phyloP scores from a whole-genome alignment of 2,888 invertebrate species.

The Drosophila paramelanica region DNA sequence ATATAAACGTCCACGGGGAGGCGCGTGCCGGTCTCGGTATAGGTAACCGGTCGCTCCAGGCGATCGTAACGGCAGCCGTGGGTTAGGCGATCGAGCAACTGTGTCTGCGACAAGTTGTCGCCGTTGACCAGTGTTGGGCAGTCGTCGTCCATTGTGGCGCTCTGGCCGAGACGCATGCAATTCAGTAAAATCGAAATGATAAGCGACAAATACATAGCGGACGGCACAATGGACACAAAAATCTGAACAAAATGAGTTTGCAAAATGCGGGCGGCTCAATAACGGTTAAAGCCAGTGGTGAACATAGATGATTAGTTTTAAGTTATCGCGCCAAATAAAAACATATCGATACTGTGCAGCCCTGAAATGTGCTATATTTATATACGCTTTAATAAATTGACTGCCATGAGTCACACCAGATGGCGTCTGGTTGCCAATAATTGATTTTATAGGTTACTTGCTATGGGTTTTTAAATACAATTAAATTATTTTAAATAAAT shows the following conservation, averaged over 20 bases:
- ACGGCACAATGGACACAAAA: background rate
- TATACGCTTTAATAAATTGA: background rate
- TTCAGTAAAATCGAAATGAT: slow-evolving; percentile 57
- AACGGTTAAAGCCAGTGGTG: slow-evolving; percentile 40
- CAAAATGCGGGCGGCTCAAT: slow-evolving; percentile 23
- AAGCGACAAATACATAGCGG: slow-evolving; percentile 48
- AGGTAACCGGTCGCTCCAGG: slow-evolving; percentile 87
- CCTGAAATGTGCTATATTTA: background rate
- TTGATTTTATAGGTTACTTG: background rate
- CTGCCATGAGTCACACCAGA: background rate
- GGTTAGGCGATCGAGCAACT: slow-evolving; percentile 89
- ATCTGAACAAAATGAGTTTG: slow-evolving; percentile 20
- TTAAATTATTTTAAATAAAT: background rate
- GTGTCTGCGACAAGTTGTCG: slow-evolving; percentile 89
- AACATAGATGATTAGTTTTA: background rate
- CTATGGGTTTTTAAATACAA: background rate
- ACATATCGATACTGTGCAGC: slow-evolving; percentile 16
- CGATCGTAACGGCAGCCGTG: slow-evolving; percentile 92
- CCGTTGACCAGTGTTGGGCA: slow-evolving; percentile 87
- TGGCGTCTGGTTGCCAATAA: background rate
- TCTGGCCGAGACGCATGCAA: slow-evolving; percentile 19
- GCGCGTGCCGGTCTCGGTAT: slow-evolving; percentile 83
- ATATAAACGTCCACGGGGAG: slow-evolving; percentile 90
- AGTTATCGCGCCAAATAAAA: background rate
- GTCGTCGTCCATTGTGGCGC: slow-evolving; percentile 40